These are phyloP conservation scores for Sebastes hopkinsi DNA, from an alignment of 2,797 vertebrate genomes.

Conservation along the genomic window DNA sequence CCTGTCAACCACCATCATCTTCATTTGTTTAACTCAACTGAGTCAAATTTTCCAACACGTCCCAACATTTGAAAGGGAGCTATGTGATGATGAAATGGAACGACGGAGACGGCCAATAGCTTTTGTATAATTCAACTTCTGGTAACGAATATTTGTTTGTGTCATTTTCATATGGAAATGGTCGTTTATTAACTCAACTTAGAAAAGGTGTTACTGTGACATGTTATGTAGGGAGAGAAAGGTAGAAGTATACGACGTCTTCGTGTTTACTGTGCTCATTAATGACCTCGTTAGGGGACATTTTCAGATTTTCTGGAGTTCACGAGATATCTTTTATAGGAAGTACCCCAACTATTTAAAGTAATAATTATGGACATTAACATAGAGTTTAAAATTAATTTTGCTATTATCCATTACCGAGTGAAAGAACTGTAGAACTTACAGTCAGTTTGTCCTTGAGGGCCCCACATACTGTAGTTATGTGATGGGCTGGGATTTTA, in stretches of 20 bases:
- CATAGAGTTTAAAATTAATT: neutral
- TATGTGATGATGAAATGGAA: neutral
- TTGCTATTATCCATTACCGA: too few relatives aligned
- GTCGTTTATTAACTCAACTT: neutral
- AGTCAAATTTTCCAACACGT: neutral
- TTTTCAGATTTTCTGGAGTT: neutral
- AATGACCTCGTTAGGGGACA: neutral
- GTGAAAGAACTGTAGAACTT: neutral
- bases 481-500: neutral
- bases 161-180: neutral
- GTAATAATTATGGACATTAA: neutral
- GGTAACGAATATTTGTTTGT: neutral
- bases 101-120: neutral
- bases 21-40: neutral
- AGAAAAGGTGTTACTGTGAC: neutral
- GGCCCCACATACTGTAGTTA: neutral
- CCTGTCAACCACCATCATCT: neutral
- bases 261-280: neutral
- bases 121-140: neutral
- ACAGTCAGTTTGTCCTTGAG: neutral
- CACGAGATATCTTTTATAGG: neutral
- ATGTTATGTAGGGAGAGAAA: neutral
- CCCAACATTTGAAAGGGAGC: neutral
- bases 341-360: neutral
- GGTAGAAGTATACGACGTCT: neutral